These are phyloP conservation scores for Halcyon chelicuti DNA, from an alignment of 2,797 vertebrate species.

Conservation along the genomic window DNA sequence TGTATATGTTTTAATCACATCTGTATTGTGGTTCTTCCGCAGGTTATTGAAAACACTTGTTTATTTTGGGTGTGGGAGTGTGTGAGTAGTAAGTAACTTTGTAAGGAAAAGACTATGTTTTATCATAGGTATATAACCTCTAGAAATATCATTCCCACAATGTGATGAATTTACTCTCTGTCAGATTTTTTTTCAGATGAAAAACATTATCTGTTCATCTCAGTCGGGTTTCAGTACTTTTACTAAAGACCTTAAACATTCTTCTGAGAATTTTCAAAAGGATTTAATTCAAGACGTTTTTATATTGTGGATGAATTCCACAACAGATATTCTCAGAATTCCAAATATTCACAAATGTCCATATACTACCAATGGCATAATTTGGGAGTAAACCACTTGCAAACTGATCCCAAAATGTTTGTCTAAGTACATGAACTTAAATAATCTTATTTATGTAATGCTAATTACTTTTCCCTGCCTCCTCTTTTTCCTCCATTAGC, in stretches of 20 bases:
- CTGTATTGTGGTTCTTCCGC: not conserved
- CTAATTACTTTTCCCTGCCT: not conserved
- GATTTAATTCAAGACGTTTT: not conserved
- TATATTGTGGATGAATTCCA: not conserved
- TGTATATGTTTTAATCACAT: not conserved
- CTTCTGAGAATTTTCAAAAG: not conserved
- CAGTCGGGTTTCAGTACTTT: not conserved
- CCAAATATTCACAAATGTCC: not conserved
- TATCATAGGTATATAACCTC: not conserved
- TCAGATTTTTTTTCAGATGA: not conserved
- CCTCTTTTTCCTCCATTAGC: not conserved
- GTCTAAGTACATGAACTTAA: not conserved
- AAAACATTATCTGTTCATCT: not conserved
- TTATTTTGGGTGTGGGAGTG: not conserved
- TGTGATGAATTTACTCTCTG: not conserved
- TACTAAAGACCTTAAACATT: not conserved
- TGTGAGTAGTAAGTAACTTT: not conserved
- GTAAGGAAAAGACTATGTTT: not conserved
- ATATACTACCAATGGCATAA: not conserved
- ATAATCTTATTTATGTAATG: not conserved
- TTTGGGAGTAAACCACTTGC: not conserved
- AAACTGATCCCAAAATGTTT: not conserved
- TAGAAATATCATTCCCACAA: not conserved
- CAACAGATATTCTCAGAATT: not conserved
- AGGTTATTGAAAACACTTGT: not conserved